Base-by-base conservation (phyloP, 2,113 vertebrate species). In the Apeltes quadracus region DNA sequence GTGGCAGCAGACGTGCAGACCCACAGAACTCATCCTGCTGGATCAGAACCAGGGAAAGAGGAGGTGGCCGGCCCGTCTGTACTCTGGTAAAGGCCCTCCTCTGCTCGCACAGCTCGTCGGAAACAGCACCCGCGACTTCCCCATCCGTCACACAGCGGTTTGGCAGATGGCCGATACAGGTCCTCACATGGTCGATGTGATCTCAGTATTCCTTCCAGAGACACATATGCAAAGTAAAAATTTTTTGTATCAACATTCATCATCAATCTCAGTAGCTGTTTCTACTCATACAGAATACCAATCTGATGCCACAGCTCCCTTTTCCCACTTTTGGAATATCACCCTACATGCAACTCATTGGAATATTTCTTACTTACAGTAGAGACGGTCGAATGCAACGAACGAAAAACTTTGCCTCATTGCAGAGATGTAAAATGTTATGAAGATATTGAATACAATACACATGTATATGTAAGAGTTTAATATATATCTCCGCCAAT, bases 41-140 rank as follows among this genome's bases (percentile, higher is more conserved):
- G 15, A 84, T 81, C 71, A 89, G 66, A 0, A 66, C 76, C 10
- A 78, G 61, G 55, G 69, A 9, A 57, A 84, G 81, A 54, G 44
- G 65, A 73, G 83, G 14, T 90, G 89, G 44, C 92, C 88, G 3
- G 81, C 82, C 27, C 83, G 75, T 38, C 82, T 78, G 57, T 91
- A 68, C 7, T 90, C 76, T 1, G 90, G 86, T 34, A 91, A 86
- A 91, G 46, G 69, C 6, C 20, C 85, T 91, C 74, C 90, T 91
- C 76, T 92, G 82, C 36, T 90, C 88, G 69, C 84, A 78, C 82
- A 92, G 92, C 75, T 92, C 91, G 50, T 93, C 88, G 39, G 81
- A n/a, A n/a, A 89, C 68, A 92, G 22, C 18, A 78, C 39, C 92
- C 92, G 92, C 58, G 91, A 92, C 82, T 1, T 58, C 64, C 18